Conservation (phyloP, 2,113 vertebrate species). For the Alosa alosa region DNA sequence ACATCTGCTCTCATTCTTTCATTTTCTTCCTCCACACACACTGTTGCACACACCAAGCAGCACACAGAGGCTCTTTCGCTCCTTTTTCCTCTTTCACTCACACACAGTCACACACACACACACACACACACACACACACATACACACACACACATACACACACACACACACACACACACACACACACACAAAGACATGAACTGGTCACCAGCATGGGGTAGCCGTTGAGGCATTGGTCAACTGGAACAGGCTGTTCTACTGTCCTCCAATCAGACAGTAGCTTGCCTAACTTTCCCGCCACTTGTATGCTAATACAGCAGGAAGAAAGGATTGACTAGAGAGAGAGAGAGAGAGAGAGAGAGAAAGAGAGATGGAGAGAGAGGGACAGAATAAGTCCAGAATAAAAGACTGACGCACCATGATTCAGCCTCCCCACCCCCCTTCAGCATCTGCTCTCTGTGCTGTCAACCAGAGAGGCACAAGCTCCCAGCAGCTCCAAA, state of each 20-base stretch:
- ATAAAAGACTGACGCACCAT: neutral
- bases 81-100: constrained; percentile 25
- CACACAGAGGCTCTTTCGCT: neutral
- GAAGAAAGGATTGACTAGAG: neutral
- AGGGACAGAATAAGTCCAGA: neutral
- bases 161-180: constrained; percentile 6
- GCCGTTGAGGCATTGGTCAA: constrained; percentile 46
- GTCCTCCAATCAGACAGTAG: constrained; percentile 54
- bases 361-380: constrained; percentile 23
- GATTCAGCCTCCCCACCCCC: neutral
- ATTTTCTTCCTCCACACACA: neutral
- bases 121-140: neutral
- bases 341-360: constrained; percentile 26
- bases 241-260: constrained; percentile 41
- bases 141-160: neutral
- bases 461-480: neutral
- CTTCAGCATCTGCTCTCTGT: neutral
- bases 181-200: constrained; percentile 28
- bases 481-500: neutral
- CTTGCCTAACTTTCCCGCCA: constrained; percentile 53
- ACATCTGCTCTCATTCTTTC: constrained; percentile 18
- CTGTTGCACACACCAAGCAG: neutral
- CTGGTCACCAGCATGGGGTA: constrained; percentile 44
- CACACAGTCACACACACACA: constrained; percentile 2
- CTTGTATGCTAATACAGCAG: constrained; percentile 44